phyloP scores from a whole-genome alignment of 92 coral and sea anemone species.

The Chrysogorgia sp. region DNA sequence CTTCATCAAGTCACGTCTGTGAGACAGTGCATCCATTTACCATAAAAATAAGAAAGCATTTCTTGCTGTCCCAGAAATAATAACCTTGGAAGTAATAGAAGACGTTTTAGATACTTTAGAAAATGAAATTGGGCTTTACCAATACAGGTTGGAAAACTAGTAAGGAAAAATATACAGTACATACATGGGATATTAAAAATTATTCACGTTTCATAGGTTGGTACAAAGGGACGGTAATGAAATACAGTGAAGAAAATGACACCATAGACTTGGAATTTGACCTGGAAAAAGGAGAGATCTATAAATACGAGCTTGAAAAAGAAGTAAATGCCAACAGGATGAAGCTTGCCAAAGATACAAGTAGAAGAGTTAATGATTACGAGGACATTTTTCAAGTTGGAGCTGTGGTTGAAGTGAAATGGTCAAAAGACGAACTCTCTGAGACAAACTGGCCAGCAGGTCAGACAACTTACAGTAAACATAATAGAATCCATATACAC shows the following conservation, averaged over 20 bases:
- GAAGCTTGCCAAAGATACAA: conserved; percentile 37
- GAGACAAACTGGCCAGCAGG: conserved; percentile 43
- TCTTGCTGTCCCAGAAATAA: conserved; percentile 23
- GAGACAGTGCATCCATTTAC: conserved; percentile 42
- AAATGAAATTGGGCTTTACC: conserved; percentile 24
- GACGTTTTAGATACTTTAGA: conserved; percentile 30
- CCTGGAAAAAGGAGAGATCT: conserved; percentile 30
- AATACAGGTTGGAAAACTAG: conserved; percentile 62
- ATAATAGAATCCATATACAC: too few relatives aligned
- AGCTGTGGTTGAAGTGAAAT: conserved; percentile 36
- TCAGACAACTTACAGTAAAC: too few relatives aligned
- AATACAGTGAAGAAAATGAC: conserved; percentile 31
- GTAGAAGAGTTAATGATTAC: conserved; percentile 27
- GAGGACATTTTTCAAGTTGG: conserved; percentile 48
- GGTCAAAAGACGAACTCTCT: conserved; percentile 45
- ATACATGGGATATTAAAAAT: background rate
- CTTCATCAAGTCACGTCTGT: too few relatives aligned
- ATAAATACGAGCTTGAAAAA: conserved; percentile 31
- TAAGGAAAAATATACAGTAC: conserved; percentile 6
- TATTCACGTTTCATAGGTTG: conserved; percentile 35
- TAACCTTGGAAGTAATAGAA: conserved; percentile 31
- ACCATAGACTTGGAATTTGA: conserved; percentile 34
- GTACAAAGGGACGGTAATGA: conserved; percentile 46
- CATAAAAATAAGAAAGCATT: conserved; percentile 21
- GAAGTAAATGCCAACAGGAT: conserved; percentile 29